These are phyloP conservation scores for Ditylenchus dipsaci DNA, from an alignment of 1,140 invertebrate genomes.

Conservation along the genomic window DNA sequence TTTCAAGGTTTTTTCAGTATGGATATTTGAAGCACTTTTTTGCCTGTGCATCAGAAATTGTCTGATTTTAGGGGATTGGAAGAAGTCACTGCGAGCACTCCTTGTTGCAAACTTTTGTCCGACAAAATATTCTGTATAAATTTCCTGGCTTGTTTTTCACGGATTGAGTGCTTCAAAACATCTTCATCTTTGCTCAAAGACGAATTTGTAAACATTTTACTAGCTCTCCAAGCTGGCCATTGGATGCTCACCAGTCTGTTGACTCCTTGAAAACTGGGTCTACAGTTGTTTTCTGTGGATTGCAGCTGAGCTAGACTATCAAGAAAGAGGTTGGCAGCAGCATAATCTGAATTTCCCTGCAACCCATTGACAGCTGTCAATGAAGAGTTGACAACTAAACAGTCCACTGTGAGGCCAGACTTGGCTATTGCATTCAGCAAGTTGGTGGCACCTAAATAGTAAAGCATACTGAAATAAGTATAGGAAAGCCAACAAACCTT, in stretches of 20 bases:
- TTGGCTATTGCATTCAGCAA: constrained; percentile 16
- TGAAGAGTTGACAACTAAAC: constrained; percentile 37
- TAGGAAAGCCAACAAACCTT: not conserved
- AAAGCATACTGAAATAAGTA: no score
- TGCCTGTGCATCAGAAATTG: constrained; percentile 4
- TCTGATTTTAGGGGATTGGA: constrained; percentile 25
- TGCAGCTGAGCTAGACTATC: constrained; percentile 27
- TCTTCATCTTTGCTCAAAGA: constrained; percentile 7
- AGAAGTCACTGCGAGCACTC: constrained; percentile 24
- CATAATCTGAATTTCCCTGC: constrained; percentile 31
- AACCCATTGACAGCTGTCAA: constrained; percentile 37
- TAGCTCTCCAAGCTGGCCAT: constrained; percentile 32
- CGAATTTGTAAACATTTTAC: constrained; percentile 20
- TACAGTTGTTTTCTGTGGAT: not conserved
- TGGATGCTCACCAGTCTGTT: constrained; percentile 28
- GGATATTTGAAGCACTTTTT: constrained; percentile 3
- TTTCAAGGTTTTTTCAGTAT: not conserved
- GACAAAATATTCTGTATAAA: constrained; percentile 13
- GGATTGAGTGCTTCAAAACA: constrained; percentile 24
- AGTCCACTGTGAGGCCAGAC: constrained; percentile 10
- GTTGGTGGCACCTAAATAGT: not conserved
- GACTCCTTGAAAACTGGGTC: not conserved
- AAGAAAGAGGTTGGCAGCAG: constrained; percentile 38
- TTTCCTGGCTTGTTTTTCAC: constrained; percentile 15
- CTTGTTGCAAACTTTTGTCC: not conserved